Base-by-base conservation (phyloP, 1,140 invertebrate genomes). In the Mactra quadrangularis region DNA sequence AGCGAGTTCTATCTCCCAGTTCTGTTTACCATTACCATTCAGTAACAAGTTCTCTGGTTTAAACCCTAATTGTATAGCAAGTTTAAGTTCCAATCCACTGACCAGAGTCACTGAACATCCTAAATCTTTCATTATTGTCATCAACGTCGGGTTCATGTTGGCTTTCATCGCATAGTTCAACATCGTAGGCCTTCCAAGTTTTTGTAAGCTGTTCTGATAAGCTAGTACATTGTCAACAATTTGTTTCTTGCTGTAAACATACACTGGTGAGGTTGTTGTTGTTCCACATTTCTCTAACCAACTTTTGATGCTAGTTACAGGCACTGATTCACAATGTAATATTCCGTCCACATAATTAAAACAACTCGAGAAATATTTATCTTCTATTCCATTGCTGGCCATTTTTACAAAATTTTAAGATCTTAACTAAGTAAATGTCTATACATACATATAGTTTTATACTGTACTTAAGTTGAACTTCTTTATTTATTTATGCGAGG, bases 11-110 rank as follows among this genome's bases (percentile, higher is more conserved):
- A 93, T 90, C 86, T 93, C 93, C 90, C 90, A 92, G 0, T 78
- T 81, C 4, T 87, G 85, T 84, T 94, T 94, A 22, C 93, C 93
- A 79, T 93, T 93, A 25, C 93, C 93, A 86, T 93, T 94, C 22
- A 93, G 89, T 38, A 94, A 66, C 19, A 93, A 88, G 6, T 79
- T 59, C 29, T 77, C 50, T 17, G 89, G 85, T 22, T 75, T 15
- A 83, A 93, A 93, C 19, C 92, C 92, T 17, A 86, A 81, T 47
- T 89, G 79, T 31, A 92, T 33, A 6, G 92, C 92, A 15, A 91
- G 50, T 50, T 86, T 64, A n/a, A 93, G 81, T 85, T 94, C 93
- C 59, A 89, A 85, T 17, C 93, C 93, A 64, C 92, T 93, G 0
- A 94, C 93, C 15, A 91, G 66, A 0, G 89, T 89, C 11, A 89